These are phyloP conservation scores for Dissostichus mawsoni DNA, from an alignment of 2,113 vertebrate genomes.

Conservation along the genomic window DNA sequence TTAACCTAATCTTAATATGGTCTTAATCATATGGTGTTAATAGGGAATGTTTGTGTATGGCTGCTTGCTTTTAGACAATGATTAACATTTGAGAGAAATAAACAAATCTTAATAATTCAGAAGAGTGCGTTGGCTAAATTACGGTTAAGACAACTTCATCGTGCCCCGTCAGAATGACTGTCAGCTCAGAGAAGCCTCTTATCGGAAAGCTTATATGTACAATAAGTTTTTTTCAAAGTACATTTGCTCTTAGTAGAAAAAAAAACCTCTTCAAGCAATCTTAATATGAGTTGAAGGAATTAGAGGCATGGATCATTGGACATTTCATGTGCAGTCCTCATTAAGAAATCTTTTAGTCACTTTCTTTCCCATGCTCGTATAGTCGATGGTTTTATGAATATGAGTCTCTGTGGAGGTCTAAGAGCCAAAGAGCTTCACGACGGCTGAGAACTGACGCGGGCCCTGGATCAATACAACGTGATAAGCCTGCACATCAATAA, in stretches of 20 bases:
- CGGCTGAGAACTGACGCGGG: not conserved
- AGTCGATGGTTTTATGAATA: not conserved
- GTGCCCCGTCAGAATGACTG: too few relatives aligned
- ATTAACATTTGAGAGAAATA: too few relatives aligned
- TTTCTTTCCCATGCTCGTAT: not conserved
- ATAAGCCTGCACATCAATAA: constrained; percentile 47
- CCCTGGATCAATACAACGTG: constrained; percentile 22
- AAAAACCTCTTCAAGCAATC: not conserved
- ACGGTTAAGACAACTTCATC: too few relatives aligned
- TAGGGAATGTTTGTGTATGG: too few relatives aligned
- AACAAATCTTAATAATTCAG: too few relatives aligned
- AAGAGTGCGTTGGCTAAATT: too few relatives aligned
- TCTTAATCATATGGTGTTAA: too few relatives aligned
- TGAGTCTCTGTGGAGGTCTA: constrained; percentile 9
- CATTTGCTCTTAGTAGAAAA: not conserved
- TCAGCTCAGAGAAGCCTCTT: too few relatives aligned
- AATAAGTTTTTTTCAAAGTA: not conserved
- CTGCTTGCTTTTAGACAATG: too few relatives aligned
- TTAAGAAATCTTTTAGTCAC: constrained; percentile 12
- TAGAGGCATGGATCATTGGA: not conserved
- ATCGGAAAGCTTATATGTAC: too few relatives aligned
- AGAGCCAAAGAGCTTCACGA: constrained; percentile 14
- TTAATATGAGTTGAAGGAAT: constrained; percentile 1
- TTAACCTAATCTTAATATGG: too few relatives aligned
- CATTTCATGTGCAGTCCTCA: constrained; percentile 7